These are phyloP conservation scores for Sceloporus undulatus DNA, from an alignment of 2,113 vertebrate genomes.

Conservation along the genomic window DNA sequence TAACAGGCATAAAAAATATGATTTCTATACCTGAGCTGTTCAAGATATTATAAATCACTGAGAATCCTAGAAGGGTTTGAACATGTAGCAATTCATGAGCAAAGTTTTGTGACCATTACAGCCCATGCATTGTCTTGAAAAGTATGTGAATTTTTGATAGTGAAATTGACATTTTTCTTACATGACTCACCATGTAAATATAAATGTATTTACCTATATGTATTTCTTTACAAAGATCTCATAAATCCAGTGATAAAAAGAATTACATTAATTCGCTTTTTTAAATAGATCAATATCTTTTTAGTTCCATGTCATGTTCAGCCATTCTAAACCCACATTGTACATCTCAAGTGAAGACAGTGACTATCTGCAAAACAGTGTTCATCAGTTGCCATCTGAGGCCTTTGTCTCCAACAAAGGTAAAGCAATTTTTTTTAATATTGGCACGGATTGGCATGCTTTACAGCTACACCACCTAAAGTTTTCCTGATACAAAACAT, in stretches of 20 bases:
- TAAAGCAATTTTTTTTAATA: no score
- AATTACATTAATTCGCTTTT: neutral
- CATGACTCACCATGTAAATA: neutral
- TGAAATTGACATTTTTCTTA: neutral
- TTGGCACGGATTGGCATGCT: no score
- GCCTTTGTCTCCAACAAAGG: no score
- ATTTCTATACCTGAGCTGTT: neutral
- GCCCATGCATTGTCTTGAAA: neutral
- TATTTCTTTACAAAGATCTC: neutral
- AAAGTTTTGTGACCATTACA: neutral
- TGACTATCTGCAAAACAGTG: no score
- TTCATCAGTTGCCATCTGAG: no score
- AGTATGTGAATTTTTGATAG: neutral
- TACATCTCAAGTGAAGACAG: neutral
- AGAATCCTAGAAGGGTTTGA: neutral
- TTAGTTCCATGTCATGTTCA: neutral
- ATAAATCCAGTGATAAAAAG: neutral
- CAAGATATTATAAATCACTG: neutral
- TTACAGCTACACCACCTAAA: no score
- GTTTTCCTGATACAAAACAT: no score
- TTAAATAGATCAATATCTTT: neutral
- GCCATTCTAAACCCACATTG: neutral
- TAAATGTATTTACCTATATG: neutral
- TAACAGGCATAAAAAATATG: neutral
- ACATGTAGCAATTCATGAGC: neutral